These are phyloP conservation scores for Drosophila mercatorum DNA, from an alignment of 2,888 invertebrate genomes.

Conservation along the genomic window DNA sequence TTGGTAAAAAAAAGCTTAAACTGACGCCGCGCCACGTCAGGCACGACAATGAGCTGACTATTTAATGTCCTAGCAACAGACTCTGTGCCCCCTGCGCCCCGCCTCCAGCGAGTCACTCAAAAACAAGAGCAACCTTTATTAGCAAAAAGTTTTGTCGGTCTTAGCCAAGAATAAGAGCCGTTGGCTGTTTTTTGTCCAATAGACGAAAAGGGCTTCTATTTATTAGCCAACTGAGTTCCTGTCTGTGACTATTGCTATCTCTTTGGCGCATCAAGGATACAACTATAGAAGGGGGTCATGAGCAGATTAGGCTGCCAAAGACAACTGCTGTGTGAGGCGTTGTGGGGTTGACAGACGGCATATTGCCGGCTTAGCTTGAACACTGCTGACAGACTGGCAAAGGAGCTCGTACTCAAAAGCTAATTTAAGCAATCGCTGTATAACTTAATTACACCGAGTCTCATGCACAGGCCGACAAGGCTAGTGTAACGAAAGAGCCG, in stretches of 20 bases:
- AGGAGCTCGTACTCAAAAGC: slow-evolving; percentile 14
- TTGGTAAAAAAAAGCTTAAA: slow-evolving; percentile 55
- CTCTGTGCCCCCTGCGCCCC: background rate
- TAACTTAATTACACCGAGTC: slow-evolving; percentile 44
- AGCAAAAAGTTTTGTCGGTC: slow-evolving; percentile 64
- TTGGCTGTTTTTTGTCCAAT: slow-evolving; percentile 59
- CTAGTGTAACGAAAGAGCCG: background rate
- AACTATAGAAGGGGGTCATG: slow-evolving; percentile 16
- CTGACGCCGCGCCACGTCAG: slow-evolving; percentile 67
- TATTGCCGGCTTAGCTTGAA: slow-evolving; percentile 49
- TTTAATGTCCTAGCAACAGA: slow-evolving; percentile 63
- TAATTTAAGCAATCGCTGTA: slow-evolving; percentile 27
- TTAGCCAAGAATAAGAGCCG: slow-evolving; percentile 65
- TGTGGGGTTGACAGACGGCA: slow-evolving; percentile 26
- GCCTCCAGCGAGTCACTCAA: slow-evolving; percentile 36
- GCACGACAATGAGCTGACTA: slow-evolving; percentile 77
- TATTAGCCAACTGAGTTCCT: slow-evolving; percentile 59
- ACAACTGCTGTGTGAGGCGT: slow-evolving; percentile 13
- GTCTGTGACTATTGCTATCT: slow-evolving; percentile 17
- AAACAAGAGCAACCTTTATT: slow-evolving; percentile 76
- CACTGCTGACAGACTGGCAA: slow-evolving; percentile 15
- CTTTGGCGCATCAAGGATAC: slow-evolving; percentile 6
- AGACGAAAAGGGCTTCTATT: slow-evolving; percentile 72
- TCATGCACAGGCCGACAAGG: slow-evolving; percentile 11
- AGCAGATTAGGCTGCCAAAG: slow-evolving; percentile 44